Conservation (phyloP, 2,888 invertebrate genomes). For the Pilophorus perplexus region DNA sequence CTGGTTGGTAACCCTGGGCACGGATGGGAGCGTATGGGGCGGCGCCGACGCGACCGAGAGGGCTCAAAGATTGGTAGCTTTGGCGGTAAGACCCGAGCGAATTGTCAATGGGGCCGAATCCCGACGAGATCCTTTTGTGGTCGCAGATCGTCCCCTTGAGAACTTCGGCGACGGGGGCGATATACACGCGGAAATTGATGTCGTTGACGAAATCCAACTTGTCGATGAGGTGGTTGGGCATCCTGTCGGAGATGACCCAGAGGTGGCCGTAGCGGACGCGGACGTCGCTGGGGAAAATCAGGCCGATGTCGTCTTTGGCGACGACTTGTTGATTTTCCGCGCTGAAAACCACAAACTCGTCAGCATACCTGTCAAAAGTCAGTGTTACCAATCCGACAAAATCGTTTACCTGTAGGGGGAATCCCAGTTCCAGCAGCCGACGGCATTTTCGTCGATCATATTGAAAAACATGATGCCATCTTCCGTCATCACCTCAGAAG, state of each 20-base stretch:
- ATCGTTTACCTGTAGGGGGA: constrained; percentile 56
- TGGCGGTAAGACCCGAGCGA: too few relatives aligned
- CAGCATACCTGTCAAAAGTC: too few relatives aligned
- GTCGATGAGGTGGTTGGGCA: constrained; percentile 72
- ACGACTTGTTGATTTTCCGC: constrained; percentile 60
- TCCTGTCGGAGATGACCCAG: constrained; percentile 79
- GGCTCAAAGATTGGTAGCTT: too few relatives aligned
- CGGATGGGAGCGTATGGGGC: too few relatives aligned
- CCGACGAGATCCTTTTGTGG: too few relatives aligned
- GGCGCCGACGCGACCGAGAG: too few relatives aligned
- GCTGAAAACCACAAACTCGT: constrained; percentile 12
- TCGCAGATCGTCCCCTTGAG: constrained; percentile 74
- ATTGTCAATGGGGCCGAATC: too few relatives aligned
- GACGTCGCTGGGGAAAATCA: constrained; percentile 77
- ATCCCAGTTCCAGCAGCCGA: constrained; percentile 77
- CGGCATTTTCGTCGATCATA: constrained; percentile 74
- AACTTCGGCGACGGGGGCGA: constrained; percentile 65
- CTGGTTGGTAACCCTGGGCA: too few relatives aligned
- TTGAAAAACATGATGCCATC: constrained; percentile 71
- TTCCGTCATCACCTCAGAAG: constrained; percentile 59
- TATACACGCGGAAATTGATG: constrained; percentile 73
- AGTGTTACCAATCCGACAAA: background rate
- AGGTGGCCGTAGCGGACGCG: constrained; percentile 58
- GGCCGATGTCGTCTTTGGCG: constrained; percentile 70
- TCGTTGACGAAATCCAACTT: constrained; percentile 67